These are phyloP conservation scores for Tragopan temminckii DNA, from an alignment of 2,797 vertebrate genomes.

Conservation along the genomic window DNA sequence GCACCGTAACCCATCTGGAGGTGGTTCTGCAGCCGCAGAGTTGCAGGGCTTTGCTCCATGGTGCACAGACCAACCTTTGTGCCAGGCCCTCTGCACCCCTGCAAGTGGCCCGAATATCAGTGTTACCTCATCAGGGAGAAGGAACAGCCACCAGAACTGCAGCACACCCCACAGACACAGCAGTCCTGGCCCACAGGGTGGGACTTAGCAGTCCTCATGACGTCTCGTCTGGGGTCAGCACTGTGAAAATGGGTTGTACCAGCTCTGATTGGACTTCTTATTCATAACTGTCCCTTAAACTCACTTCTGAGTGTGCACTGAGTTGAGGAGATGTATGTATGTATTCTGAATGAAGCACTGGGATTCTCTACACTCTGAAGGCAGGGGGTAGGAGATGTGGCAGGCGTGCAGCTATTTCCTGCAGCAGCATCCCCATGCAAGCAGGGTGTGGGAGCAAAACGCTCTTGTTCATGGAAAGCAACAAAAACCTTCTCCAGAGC, in stretches of 20 bases:
- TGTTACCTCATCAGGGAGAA: neutral
- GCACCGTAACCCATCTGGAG: rapidly evolving
- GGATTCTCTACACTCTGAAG: neutral
- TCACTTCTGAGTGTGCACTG: neutral
- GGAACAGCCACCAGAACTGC: neutral
- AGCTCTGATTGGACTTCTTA: neutral
- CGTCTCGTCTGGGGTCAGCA: neutral
- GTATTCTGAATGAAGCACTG: neutral
- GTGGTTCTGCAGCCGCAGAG: neutral
- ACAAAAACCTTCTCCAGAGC: neutral
- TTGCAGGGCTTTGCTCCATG: neutral
- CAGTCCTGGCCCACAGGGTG: rapidly evolving
- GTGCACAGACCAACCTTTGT: neutral
- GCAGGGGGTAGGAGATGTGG: too few relatives aligned
- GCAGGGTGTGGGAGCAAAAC: neutral
- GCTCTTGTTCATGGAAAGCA: neutral
- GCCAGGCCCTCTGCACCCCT: neutral
- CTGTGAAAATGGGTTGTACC: neutral
- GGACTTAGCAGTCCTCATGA: neutral
- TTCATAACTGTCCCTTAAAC: neutral
- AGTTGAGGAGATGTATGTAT: neutral
- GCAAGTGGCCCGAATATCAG: too few relatives aligned
- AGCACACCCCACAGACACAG: rapidly evolving
- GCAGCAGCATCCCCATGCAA: rapidly evolving
- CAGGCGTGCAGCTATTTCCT: neutral